phyloP scores from a whole-genome alignment of 2,113 vertebrate species.

The Pantherophis guttatus region DNA sequence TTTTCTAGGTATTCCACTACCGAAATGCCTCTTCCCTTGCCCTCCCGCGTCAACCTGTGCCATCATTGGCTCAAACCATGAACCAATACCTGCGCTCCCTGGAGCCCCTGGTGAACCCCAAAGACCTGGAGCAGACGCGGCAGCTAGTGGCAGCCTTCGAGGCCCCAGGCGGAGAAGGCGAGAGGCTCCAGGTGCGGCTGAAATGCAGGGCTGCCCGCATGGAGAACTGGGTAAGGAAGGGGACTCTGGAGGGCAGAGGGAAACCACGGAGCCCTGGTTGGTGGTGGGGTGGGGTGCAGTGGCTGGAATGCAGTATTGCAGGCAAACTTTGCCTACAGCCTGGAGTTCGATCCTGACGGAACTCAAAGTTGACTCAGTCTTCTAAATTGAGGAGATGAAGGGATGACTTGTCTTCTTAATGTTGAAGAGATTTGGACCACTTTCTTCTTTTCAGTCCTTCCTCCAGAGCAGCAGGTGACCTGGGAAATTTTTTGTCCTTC shows the following conservation, averaged over 20 bases:
- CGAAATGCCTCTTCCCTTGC: conserved; percentile 29
- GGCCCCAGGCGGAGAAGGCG: conserved; percentile 64
- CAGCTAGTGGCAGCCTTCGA: conserved; percentile 72
- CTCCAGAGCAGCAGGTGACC: neutral
- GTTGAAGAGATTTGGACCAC: neutral
- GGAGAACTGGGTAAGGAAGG: conserved; percentile 76
- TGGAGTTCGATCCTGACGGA: neutral
- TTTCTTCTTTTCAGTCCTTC: neutral
- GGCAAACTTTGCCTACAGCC: neutral
- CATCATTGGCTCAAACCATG: conserved; percentile 72
- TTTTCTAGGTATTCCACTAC: neutral
- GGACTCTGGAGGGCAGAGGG: neutral
- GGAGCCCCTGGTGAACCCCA: conserved; percentile 75
- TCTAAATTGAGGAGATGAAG: neutral
- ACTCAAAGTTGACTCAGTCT: neutral
- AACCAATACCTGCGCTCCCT: conserved; percentile 72
- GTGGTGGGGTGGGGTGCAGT: neutral
- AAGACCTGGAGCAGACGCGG: conserved; percentile 75
- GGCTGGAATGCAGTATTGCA: neutral
- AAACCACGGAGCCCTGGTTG: neutral
- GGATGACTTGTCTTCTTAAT: neutral
- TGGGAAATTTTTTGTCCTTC: neutral
- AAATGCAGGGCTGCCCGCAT: conserved; percentile 66
- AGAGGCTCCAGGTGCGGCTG: conserved; percentile 71
- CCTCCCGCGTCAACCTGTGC: conserved; percentile 75